Evolutionary conservation across 92 coral and sea anemone species (phyloP).

Genomic region (Parazoanthus darwini): DNA sequence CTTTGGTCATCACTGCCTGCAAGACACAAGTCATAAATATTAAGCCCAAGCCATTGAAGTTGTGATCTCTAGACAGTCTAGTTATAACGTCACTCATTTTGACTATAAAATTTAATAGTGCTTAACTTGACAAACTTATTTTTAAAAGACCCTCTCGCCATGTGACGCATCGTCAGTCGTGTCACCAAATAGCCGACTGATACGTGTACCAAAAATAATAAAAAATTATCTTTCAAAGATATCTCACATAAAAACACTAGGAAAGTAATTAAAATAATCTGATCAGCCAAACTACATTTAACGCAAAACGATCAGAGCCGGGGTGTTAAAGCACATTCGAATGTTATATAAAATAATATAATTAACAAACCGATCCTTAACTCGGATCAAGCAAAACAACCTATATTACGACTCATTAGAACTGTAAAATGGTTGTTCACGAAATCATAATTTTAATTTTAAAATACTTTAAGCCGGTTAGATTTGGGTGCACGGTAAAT

Average conservation of each 20-base stretch:
- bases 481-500: too few species aligned
- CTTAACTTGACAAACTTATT: neutral
- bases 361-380: too few species aligned
- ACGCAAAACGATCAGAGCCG: neutral
- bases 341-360: too few species aligned
- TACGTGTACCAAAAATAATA: constrained; percentile 18
- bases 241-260: neutral
- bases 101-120: constrained; percentile 1
- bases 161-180: neutral
- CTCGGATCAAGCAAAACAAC: neutral
- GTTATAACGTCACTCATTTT: neutral
- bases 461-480: too few species aligned
- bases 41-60: neutral
- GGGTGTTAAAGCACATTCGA: neutral
- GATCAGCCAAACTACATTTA: neutral
- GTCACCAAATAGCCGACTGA: neutral
- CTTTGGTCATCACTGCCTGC: constrained; percentile 80
- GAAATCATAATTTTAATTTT: neutral
- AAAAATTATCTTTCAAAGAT: neutral
- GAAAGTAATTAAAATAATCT: too few species aligned
- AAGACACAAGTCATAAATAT: neutral
- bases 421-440: neutral
- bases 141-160: neutral
- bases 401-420: neutral
- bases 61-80: neutral